phyloP scores from a whole-genome alignment of 2,113 vertebrate species.

The Bungarus multicinctus region DNA sequence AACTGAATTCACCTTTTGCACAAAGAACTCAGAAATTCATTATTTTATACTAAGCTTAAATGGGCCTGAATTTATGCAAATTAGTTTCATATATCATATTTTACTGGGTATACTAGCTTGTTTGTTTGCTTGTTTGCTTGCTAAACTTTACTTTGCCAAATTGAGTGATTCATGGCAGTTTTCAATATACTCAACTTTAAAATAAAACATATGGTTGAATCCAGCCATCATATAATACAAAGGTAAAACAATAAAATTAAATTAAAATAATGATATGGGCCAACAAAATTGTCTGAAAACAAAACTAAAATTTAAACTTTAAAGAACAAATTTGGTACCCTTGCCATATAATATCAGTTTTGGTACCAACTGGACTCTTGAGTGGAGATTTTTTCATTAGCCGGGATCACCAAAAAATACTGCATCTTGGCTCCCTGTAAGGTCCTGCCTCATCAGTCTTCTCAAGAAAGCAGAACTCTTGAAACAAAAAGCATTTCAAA shows the following conservation, averaged over 20 bases:
- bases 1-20: background rate
- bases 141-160: background rate
- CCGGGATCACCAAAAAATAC: background rate
- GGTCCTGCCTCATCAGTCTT: too few species aligned
- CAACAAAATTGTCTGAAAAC: background rate
- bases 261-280: background rate
- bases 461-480: too few species aligned
- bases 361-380: background rate
- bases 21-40: background rate
- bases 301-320: background rate
- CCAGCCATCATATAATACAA: background rate
- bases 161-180: background rate
- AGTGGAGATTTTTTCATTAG: background rate
- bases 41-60: background rate
- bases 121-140: background rate
- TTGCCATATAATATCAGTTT: background rate
- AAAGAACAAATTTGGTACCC: background rate
- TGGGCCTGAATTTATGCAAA: background rate
- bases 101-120: background rate
- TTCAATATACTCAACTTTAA: background rate
- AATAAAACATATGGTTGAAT: background rate
- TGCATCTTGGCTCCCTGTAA: background rate
- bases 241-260: background rate
- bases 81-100: background rate
- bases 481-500: too few species aligned